Evolutionary conservation across 2,113 vertebrate species (phyloP), one percentile per base, ranked within the genome.

Genomic region (Scytalopus superciliaris): DNA sequence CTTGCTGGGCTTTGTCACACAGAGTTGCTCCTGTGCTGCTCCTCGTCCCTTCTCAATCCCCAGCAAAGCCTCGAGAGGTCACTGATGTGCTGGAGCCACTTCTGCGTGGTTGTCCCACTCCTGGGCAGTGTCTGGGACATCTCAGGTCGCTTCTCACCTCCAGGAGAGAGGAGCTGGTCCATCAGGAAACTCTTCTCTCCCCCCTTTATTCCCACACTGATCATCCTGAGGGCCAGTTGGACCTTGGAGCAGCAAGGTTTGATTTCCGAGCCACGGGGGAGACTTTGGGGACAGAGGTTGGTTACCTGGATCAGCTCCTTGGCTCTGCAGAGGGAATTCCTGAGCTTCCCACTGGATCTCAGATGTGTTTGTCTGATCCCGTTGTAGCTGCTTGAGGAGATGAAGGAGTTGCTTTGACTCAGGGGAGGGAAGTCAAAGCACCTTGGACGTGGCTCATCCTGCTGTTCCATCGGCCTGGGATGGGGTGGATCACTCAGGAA

Each of bases 191-290:
- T 0, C 18, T 60, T n/a, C 30, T 40, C 55, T 9, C 9, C 3
- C 30, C 27, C 16, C 1, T 0, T 82, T 31, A 45, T 37, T 30
- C 70, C 3, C 2, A 22, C 49, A 2, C 16, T 52, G 49, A 25
- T 69, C 21, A 27, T 73, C 56, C 57, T 0, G 0, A 35, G 40
- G 63, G 28, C 6, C 28, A 30, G 33, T 40, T 21, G 55, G 40
- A 49, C 59, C 59, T 7, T 12, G 78, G 66, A 84, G 63, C 78
- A 50, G 39, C 45, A 14, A 49, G 53, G 39, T 64, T 59, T 64
- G 80, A 49, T 82, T 73, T 77, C 22, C 1, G 47, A 49, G 70
- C 42, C 37, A 9, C 25, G 0, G 53, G 55, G 63, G 39, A 73
- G 42, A 57, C 37, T 81, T 62, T 57, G 37, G 5, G 28, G 45